Evolutionary conservation across 2,113 vertebrate genomes (phyloP).

Genomic region (Tenrec ecaudatus): DNA sequence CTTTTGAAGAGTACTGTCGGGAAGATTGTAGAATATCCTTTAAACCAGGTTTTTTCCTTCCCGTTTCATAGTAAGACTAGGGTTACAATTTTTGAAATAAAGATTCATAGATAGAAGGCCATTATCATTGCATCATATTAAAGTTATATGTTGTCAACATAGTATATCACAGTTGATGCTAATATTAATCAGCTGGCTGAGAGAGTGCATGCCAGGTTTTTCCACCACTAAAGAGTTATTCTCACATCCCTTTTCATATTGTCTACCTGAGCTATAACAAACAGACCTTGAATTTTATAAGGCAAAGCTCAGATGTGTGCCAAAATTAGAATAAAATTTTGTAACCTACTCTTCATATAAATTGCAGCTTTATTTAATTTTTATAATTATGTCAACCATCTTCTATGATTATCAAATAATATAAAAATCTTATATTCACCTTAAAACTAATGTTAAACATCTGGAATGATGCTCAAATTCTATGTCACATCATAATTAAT

Average conservation of each 20-base stretch:
- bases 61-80: too few relatives aligned
- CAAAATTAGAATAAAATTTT: slow-evolving; percentile 83
- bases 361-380: slow-evolving; percentile 63
- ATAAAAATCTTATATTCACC: background rate
- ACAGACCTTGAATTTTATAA: slow-evolving; percentile 79
- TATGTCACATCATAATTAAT: slow-evolving; percentile 79
- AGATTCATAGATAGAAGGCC: too few relatives aligned
- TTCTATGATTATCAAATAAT: slow-evolving; percentile 43
- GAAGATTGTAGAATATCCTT: too few relatives aligned
- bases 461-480: slow-evolving; percentile 50
- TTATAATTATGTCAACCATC: slow-evolving; percentile 41
- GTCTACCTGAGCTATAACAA: slow-evolving; percentile 67
- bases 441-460: slow-evolving; percentile 72
- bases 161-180: too few relatives aligned
- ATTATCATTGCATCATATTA: too few relatives aligned
- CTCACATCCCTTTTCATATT: background rate
- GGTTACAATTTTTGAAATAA: too few relatives aligned
- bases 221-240: too few relatives aligned
- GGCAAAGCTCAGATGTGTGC: slow-evolving; percentile 65
- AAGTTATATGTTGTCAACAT: too few relatives aligned
- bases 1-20: too few relatives aligned
- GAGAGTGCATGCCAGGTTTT: too few relatives aligned
- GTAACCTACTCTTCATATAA: slow-evolving; percentile 63
- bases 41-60: too few relatives aligned
- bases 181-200: too few relatives aligned